A percentile compares a stretch with the other conserved stretches of the same genome.
phyloP scores from a whole-genome alignment of 2,113 vertebrate genomes.

The Pygoscelis antarcticus region DNA sequence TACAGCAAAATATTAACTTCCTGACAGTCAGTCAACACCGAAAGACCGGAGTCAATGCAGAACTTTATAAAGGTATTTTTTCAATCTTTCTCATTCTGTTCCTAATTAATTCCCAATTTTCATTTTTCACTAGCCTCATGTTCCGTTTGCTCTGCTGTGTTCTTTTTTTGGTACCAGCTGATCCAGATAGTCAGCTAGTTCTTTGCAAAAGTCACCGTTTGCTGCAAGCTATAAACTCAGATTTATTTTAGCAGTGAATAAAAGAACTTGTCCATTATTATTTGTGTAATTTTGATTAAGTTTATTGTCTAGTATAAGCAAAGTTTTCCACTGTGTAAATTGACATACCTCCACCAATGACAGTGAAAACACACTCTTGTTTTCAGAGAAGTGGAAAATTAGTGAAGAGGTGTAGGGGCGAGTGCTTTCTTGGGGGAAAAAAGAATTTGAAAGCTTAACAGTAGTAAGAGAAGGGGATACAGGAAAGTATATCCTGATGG shows the following conservation, averaged over 20 bases:
- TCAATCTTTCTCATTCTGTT: slow-evolving; percentile 25
- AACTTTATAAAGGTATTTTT: slow-evolving; percentile 22
- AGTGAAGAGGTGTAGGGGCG: not conserved
- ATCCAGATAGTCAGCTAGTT: not conserved
- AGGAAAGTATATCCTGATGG: not conserved
- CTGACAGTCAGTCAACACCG: slow-evolving; percentile 10
- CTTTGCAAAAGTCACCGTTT: not conserved
- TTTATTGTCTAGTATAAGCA: not conserved
- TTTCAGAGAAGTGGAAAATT: not conserved
- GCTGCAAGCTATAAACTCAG: not conserved
- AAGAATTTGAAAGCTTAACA: not conserved
- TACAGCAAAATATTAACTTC: slow-evolving; percentile 60
- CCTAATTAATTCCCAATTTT: slow-evolving; percentile 46
- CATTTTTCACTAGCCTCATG: not conserved
- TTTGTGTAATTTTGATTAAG: not conserved
- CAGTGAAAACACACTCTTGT: not conserved
- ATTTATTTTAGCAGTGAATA: not conserved
- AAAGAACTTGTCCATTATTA: not conserved
- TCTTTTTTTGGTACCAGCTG: not conserved
- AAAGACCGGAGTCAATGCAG: not conserved
- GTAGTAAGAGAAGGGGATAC: not conserved
- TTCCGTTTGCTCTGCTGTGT: not conserved
- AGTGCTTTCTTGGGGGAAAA: not conserved
- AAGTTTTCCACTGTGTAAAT: not conserved
- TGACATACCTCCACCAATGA: not conserved